A percentile compares a stretch with the other conserved stretches of the same genome.
phyloP scores from a whole-genome alignment of 2,113 vertebrate species.

The Cyanoliseus patagonus region DNA sequence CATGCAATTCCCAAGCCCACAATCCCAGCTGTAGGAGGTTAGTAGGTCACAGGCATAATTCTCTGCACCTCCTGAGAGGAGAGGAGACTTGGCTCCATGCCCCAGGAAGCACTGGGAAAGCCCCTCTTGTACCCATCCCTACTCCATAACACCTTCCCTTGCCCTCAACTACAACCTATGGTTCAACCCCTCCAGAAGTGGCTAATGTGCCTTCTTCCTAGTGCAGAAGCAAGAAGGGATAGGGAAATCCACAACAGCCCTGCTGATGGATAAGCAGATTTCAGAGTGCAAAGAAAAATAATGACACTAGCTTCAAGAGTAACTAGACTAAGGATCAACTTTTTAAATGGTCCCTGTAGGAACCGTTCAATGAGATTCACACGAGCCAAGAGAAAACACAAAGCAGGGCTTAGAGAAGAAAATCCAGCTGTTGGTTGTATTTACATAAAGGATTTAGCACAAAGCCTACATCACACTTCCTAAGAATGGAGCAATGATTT shows the following conservation, averaged over 20 bases:
- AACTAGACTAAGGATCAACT: background rate
- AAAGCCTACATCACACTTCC: background rate
- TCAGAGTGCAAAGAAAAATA: background rate
- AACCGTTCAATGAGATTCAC: background rate
- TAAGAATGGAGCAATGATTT: background rate
- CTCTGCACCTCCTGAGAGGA: background rate
- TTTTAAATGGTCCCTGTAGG: background rate
- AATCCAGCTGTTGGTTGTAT: background rate
- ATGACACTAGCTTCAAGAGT: background rate
- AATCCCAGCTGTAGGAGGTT: slow-evolving; percentile 17
- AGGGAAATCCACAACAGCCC: background rate
- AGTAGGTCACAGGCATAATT: slow-evolving; percentile 38
- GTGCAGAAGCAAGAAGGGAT: background rate
- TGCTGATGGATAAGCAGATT: background rate
- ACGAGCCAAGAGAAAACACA: background rate
- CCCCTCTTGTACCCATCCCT: background rate
- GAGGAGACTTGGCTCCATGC: background rate
- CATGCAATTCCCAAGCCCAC: background rate
- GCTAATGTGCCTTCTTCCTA: background rate
- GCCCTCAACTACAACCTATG: background rate
- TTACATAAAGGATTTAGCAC: background rate
- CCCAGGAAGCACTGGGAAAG: fast-evolving
- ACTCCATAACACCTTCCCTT: background rate
- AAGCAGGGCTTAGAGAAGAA: background rate
- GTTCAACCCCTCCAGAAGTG: background rate